Evolutionary conservation across 2,888 invertebrate genomes (phyloP).

Genomic region (Phortica okadai): DNA sequence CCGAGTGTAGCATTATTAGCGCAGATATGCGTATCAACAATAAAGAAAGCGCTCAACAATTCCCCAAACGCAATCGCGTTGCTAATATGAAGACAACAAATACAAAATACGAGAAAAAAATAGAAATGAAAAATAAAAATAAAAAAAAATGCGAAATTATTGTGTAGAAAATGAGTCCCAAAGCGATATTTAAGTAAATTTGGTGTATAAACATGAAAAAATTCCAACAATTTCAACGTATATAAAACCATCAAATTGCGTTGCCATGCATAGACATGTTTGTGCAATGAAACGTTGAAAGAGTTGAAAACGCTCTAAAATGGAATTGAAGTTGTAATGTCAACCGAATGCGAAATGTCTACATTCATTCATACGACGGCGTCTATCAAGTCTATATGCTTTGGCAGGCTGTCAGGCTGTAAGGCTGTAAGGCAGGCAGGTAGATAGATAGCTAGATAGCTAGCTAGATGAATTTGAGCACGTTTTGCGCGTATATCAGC

Average conservation of each 20-base stretch:
- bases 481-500: not conserved
- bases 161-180: constrained; percentile 61
- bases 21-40: not conserved
- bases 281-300: not conserved
- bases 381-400: not conserved
- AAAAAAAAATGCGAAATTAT: constrained; percentile 68
- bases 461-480: not conserved
- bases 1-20: not conserved
- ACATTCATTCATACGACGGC: not conserved
- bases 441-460: not conserved
- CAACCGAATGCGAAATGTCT: not conserved
- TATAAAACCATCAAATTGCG: not conserved
- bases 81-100: not conserved
- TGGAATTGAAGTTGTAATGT: not conserved
- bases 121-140: constrained; percentile 51
- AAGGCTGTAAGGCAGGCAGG: not conserved
- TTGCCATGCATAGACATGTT: not conserved
- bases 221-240: not conserved
- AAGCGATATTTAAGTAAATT: constrained; percentile 54
- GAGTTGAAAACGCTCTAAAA: not conserved
- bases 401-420: not conserved
- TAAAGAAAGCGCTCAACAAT: not conserved
- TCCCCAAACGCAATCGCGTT: not conserved
- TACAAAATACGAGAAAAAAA: not conserved
- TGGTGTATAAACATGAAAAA: not conserved